Evolutionary conservation across 2,113 vertebrate genomes (phyloP), one percentile per base, ranked within the genome.

Genomic region (Aspiorhynchus laticeps): DNA sequence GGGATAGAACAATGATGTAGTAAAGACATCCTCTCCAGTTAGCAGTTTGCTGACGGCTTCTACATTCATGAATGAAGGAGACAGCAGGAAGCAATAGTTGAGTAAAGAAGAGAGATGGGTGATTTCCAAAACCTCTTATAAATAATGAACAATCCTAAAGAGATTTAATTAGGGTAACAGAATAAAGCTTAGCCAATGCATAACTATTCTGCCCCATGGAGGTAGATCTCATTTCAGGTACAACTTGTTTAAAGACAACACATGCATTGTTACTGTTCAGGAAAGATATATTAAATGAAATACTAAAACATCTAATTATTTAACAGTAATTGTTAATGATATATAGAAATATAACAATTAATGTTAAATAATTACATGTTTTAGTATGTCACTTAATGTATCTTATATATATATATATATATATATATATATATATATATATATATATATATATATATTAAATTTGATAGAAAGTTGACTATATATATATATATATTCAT

Each of bases 1-100:
- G 80, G 69, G 86, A 80, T 4, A 76, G 81, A 28, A 65, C 46
- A n/a, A 36, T 84, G 80, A 80, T 2, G 46, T 17, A 28, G 93
- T 93, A 93, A 93, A 92, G 89, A 91, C 92, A 95, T 94, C 36
- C 87, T 89, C 88, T 80, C 89, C 87, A 33, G 28, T 73, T 83
- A 19, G 15, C 53, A 46, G 21, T 59, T 56, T 0, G 53, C 56
- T 61, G 77, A 67, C 26, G n/a, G 38, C 15, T 67, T 82, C 61
- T 21, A 46, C 15, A 28, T 17, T 11, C 24, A 21, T 3, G 26
- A 71, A 51, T 26, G 21, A 59, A 51, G 19, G 31, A 31, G 33
- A 59, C 14, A 56, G 77, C 21, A 48, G 33, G 33, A 82, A 17
- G n/a, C 11, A 43, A 71, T 31, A 51, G 43, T 33, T 24, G 11